These are phyloP conservation scores for Myotis findleyi DNA, from an alignment of 2,797 vertebrate genomes.

Conservation along the genomic window DNA sequence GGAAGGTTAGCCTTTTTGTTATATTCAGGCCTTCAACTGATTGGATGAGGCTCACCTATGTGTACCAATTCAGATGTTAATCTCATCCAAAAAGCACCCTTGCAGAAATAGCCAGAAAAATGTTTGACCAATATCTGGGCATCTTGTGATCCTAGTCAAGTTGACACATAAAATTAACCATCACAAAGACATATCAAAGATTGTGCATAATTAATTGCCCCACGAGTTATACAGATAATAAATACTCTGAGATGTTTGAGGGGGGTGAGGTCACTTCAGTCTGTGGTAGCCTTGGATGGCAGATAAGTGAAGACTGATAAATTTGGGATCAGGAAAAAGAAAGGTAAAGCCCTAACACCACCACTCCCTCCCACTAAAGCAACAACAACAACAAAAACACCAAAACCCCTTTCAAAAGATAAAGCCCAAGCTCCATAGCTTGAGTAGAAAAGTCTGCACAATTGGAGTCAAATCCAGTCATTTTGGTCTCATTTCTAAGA, in stretches of 20 bases:
- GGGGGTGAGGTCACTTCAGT: background rate
- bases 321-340: background rate
- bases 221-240: background rate
- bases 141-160: background rate
- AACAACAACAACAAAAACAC: background rate
- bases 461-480: background rate
- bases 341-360: background rate
- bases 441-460: background rate
- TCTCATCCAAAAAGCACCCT: background rate
- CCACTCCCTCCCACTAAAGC: too few relatives aligned
- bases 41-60: background rate
- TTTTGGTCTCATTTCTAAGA: slow-evolving; percentile 11
- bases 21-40: background rate
- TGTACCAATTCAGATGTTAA: background rate
- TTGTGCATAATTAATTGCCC: background rate
- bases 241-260: background rate
- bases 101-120: background rate
- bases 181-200: background rate
- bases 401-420: background rate
- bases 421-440: background rate
- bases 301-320: background rate
- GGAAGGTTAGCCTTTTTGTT: background rate
- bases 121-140: background rate
- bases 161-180: background rate
- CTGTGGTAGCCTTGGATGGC: background rate